A percentile compares a stretch with the other conserved stretches of the same genome.
phyloP scores from a whole-genome alignment of 2,888 invertebrate species.

The Galerucella nymphaeae region DNA sequence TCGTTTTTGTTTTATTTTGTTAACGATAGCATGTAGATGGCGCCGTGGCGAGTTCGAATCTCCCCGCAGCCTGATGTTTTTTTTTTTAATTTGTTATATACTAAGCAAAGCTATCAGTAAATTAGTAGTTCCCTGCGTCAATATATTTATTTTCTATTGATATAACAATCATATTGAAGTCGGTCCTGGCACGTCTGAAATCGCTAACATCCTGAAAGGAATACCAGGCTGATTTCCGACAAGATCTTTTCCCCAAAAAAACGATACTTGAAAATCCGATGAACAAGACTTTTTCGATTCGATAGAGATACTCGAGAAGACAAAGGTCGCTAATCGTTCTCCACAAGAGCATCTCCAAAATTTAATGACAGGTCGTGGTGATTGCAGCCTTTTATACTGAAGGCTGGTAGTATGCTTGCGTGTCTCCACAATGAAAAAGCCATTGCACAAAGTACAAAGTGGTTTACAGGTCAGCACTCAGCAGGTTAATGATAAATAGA shows the following conservation, averaged over 20 bases:
- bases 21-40: no score
- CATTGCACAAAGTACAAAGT: slow-evolving; percentile 53
- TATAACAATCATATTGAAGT: not conserved
- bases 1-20: no score
- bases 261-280: slow-evolving; percentile 34
- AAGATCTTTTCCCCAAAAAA: slow-evolving; percentile 30
- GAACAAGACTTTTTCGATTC: slow-evolving; percentile 39
- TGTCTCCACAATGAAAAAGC: slow-evolving; percentile 59
- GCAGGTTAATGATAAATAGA: not conserved
- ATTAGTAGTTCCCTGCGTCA: no score
- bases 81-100: no score
- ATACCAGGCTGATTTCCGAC: slow-evolving; percentile 16
- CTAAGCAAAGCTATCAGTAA: no score
- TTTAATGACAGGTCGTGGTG: slow-evolving; percentile 44
- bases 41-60: no score
- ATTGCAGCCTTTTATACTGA: slow-evolving; percentile 37
- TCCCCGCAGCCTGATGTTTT: no score
- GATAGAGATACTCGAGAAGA: slow-evolving; percentile 34
- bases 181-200: slow-evolving; percentile 18
- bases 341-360: slow-evolving; percentile 37
- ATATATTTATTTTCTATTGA: no score
- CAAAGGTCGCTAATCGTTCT: slow-evolving; percentile 45
- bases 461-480: not conserved
- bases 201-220: slow-evolving; percentile 19
- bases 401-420: slow-evolving; percentile 52